Evolutionary conservation across 2,113 vertebrate species (phyloP), one percentile per base, ranked within the genome.

Genomic region (Sardina pilchardus): DNA sequence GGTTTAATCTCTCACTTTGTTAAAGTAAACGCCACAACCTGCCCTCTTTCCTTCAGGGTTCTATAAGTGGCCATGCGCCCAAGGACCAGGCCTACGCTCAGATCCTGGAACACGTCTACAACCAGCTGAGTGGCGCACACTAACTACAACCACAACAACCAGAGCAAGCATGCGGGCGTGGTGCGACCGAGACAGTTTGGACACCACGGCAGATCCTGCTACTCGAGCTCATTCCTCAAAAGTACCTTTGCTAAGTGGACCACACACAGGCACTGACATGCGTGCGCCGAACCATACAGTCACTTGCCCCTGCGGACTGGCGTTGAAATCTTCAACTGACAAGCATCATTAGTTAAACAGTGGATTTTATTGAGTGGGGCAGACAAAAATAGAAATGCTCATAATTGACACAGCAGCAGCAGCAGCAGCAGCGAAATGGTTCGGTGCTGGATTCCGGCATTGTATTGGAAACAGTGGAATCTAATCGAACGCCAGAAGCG

Each of bases 21-120:
- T 67, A 26, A 26, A 82, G 71, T 1, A 53, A 45, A 85, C 12
- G 4, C 19, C 42, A 75, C 45, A 30, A 34, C 30, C 67, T 34
- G 8, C 67, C 30, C 85, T 86, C 10, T 85, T 48, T 78, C 84
- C 81, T 42, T 0, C 93, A 99, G 97, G 96, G 97, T 75, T 99
- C 98, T 26, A 89, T 99, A 90, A 97, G 96, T 43, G 96, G 97
- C 90, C 95, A 96, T 53, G 97, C 94, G n/a, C 97, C 98, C 83
- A 98, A 98, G 89, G 98, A 99, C 89, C 98, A 97, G 93, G 96
- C 96, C 85, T 97, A 97, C 88, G 90, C 94, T 39, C 97, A 96
- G 71, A 92, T 97, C 91, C 91, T 99, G 91, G 97, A 99, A 92
- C 97, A 99, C 24, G 96, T 99, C 82, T 98, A 96, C 94, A 94